Percentiles rank a stretch among this genome's conserved stretches.
phyloP scores from a whole-genome alignment of 2,113 vertebrate species.

The Melanerpes formicivorus region DNA sequence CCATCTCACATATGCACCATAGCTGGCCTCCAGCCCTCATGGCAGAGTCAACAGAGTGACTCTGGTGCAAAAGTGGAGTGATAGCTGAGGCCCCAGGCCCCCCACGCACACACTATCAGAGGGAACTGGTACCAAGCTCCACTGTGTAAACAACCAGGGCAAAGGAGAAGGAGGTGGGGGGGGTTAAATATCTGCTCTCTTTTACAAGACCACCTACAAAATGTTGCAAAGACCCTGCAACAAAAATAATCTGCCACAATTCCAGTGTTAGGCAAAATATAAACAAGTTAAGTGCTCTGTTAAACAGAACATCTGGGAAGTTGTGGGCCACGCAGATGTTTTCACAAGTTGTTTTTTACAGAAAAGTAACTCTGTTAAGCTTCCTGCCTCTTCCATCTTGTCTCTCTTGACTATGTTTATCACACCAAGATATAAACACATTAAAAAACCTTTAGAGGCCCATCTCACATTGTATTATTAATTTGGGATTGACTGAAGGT shows the following conservation, averaged over 20 bases:
- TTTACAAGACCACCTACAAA: slow-evolving; percentile 77
- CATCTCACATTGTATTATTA: slow-evolving; percentile 29
- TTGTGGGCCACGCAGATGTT: slow-evolving; percentile 38
- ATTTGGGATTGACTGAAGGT: slow-evolving; percentile 52
- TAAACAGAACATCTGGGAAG: slow-evolving; percentile 73
- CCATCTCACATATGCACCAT: not conserved
- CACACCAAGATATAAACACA: slow-evolving; percentile 64
- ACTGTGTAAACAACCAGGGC: slow-evolving; percentile 66
- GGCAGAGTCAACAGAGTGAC: not conserved
- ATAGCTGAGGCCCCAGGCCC: not conserved
- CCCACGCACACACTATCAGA: not conserved
- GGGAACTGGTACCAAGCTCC: slow-evolving; percentile 67
- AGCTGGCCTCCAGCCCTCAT: not conserved
- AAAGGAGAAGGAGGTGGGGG: slow-evolving; percentile 58
- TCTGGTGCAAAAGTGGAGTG: not conserved
- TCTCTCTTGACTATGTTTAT: slow-evolving; percentile 51
- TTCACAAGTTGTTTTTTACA: slow-evolving; percentile 51
- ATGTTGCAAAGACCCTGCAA: slow-evolving; percentile 57
- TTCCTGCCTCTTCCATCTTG: slow-evolving; percentile 61
- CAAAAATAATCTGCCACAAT: slow-evolving; percentile 68
- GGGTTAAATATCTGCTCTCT: slow-evolving; percentile 74
- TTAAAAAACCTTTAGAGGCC: slow-evolving; percentile 67
- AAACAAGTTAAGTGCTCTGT: slow-evolving; percentile 68
- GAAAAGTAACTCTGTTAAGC: slow-evolving; percentile 25
- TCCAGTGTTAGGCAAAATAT: slow-evolving; percentile 61